Evolutionary conservation across 2,888 invertebrate species (phyloP).

Genomic region (Drosophila quinaria): DNA sequence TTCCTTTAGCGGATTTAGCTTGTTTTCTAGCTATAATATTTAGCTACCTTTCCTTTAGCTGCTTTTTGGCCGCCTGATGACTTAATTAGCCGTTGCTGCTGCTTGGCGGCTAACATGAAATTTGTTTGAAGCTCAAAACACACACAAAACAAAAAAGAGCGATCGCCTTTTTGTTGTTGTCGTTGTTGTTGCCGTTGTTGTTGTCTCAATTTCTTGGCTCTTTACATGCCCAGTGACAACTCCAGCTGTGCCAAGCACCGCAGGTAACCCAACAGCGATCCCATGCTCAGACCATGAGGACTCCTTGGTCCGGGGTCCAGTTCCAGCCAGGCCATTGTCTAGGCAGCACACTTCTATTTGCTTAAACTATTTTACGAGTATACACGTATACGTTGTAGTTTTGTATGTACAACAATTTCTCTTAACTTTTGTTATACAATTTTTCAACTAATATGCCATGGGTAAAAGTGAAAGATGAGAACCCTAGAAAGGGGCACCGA

Average conservation of each 20-base stretch:
- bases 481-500: conserved; percentile 69
- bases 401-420: conserved; percentile 51
- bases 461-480: conserved; percentile 79
- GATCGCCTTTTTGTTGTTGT: no score
- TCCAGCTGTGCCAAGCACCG: conserved; percentile 83
- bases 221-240: conserved; percentile 84
- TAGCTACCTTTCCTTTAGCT: conserved; percentile 33
- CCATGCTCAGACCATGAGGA: conserved; percentile 33
- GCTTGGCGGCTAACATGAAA: conserved; percentile 67
- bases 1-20: neutral
- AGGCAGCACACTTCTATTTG: conserved; percentile 70
- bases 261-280: conserved; percentile 67
- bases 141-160: conserved; percentile 23
- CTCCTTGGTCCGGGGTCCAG: conserved; percentile 35
- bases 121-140: conserved; percentile 58
- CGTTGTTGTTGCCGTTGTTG: conserved; percentile 27
- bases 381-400: neutral
- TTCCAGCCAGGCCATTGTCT: conserved; percentile 67
- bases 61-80: conserved; percentile 69
- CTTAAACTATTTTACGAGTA: conserved; percentile 35
- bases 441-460: conserved; percentile 73
- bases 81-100: conserved; percentile 73
- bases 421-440: conserved; percentile 78
- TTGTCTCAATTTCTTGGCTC: conserved; percentile 74
- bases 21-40: neutral